Conservation (phyloP, 2,113 vertebrate species). For the Halichoeres trimaculatus region DNA sequence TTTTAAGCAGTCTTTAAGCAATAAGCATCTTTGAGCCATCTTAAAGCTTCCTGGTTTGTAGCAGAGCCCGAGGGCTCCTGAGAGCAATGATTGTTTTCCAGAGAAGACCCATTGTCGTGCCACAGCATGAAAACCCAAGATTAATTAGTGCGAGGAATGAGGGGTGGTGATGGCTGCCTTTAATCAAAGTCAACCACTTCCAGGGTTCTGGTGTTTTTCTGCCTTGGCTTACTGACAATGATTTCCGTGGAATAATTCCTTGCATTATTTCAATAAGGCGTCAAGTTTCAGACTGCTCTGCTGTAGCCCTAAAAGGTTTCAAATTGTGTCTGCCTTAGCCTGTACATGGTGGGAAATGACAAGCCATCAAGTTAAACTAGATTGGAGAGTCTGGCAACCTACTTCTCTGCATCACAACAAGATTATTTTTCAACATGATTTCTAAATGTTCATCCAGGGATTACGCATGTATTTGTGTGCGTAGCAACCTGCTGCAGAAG, state of each 20-base stretch:
- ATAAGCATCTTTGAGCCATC: not conserved
- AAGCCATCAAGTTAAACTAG: conserved; percentile 9
- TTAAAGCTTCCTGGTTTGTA: not conserved
- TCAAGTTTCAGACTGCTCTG: not conserved
- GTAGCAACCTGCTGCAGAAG: not conserved
- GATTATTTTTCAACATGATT: conserved; percentile 12
- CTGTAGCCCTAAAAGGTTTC: not conserved
- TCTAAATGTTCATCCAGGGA: conserved; percentile 15
- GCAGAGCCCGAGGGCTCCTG: not conserved
- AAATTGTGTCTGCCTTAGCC: not conserved
- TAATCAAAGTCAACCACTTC: not conserved
- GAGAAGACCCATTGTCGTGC: not conserved
- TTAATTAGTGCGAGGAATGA: not conserved
- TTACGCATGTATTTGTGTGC: conserved; percentile 16
- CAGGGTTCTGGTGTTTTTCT: not conserved
- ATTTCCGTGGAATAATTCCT: not conserved
- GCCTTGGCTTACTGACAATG: not conserved
- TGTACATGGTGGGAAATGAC: not conserved
- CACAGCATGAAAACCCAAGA: not conserved
- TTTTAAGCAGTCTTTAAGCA: not conserved
- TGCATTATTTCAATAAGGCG: not conserved
- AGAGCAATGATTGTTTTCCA: not conserved
- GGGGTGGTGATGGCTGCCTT: not conserved
- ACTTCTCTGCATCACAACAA: conserved; percentile 13
- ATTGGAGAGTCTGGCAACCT: conserved; percentile 15